Base-by-base conservation (phyloP, 2,113 vertebrate genomes). In the Petromus typicus region DNA sequence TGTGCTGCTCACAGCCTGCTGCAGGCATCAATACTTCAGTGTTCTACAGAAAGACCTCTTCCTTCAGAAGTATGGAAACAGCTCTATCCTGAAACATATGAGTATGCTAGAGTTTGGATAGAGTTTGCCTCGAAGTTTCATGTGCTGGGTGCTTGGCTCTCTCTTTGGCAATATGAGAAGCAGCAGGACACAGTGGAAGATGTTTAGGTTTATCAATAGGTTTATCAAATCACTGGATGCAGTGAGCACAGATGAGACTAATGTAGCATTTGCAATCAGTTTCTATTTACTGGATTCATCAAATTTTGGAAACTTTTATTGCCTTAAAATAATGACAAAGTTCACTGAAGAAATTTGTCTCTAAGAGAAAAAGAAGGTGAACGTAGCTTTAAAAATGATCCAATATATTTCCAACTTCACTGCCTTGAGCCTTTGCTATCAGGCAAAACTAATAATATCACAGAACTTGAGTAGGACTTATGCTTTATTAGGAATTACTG, bases 311-410 rank as follows among this genome's bases (percentile, higher is more conserved):
- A 85, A 69, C 23, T 43, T 23, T 30, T 57, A 37, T 30, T 69
- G 25, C 61, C 80, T 92, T 54, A 71, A 25, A 94, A 78, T 51
- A 79, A 61, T 75, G n/a, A 75, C 30, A 75, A 5, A 87, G 79
- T 67, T 88, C 34, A 95, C 51, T 90, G 25, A n/a, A 86, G 17
- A 73, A 30, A 86, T 63, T 93, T 67, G 5, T 86, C 61, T 93
- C 81, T 86, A 25, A 75, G 54, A 54, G 1, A n/a, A 66, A 43
- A 66, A 37, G 43, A 76, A 78, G 30, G 43, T 8, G 13, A 17
- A 9, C 8, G 0, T 67, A 88, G 43, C 37, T 80, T 93, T 75
- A 30, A 93, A 95, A 71, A 83, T 79, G 13, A 83, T 7, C 30
- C 71, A 43, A 30, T 23, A 56, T 40, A 18, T 63, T 93, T 84